phyloP scores from a whole-genome alignment of 2,113 vertebrate species.

The Siniperca chuatsi region DNA sequence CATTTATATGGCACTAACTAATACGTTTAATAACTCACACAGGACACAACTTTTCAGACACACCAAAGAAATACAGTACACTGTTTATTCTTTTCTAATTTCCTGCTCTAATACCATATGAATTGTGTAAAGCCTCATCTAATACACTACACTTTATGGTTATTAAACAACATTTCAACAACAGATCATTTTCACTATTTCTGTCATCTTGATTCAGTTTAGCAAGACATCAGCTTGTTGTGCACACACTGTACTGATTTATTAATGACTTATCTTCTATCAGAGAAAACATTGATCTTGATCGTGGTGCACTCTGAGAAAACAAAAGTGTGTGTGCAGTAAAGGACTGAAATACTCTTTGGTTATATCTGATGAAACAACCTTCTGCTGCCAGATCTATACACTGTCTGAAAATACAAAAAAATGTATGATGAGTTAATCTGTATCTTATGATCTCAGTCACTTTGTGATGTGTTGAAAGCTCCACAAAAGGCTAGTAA shows the following conservation, averaged over 20 bases:
- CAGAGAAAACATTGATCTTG: slow-evolving; percentile 5
- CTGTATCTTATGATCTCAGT: neutral
- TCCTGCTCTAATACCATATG: neutral
- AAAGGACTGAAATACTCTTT: slow-evolving; percentile 50
- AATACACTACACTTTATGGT: slow-evolving; percentile 4
- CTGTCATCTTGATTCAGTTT: neutral
- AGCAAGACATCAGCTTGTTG: slow-evolving; percentile 26
- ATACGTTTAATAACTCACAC: slow-evolving; percentile 11
- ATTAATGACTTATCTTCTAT: neutral
- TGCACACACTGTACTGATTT: slow-evolving; percentile 27
- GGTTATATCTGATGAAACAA: slow-evolving; percentile 40
- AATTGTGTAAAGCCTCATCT: slow-evolving; percentile 13
- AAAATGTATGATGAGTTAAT: neutral
- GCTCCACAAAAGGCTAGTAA: neutral
- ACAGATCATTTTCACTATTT: neutral
- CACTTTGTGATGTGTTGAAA: neutral
- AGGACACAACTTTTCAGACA: slow-evolving; percentile 25
- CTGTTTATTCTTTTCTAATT: neutral
- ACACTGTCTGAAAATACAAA: slow-evolving; percentile 13
- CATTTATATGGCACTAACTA: slow-evolving; percentile 29
- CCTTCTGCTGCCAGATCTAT: slow-evolving; percentile 11
- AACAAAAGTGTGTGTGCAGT: neutral
- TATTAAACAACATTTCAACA: slow-evolving; percentile 31
- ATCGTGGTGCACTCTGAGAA: neutral
- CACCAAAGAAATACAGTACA: slow-evolving; percentile 6